A percentile compares a stretch with the other conserved stretches of the same genome.
These are phyloP conservation scores for Probosciger aterrimus DNA, from an alignment of 2,113 vertebrate genomes.

Conservation along the genomic window DNA sequence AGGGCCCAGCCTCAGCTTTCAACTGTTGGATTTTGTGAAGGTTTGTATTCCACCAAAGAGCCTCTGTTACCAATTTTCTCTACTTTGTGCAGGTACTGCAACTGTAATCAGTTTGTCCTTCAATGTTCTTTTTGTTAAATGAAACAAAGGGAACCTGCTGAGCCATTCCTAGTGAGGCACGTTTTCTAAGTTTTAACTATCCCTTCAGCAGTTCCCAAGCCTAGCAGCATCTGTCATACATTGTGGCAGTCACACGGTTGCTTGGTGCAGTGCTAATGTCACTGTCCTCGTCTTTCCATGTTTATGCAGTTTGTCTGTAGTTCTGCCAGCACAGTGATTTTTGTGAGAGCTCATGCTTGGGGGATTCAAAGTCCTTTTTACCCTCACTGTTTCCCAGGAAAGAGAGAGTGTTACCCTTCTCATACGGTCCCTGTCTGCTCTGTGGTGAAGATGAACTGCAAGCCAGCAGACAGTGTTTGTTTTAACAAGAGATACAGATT, in stretches of 20 bases:
- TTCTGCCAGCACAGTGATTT: background rate
- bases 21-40: background rate
- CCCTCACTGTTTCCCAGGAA: background rate
- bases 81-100: background rate
- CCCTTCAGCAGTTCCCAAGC: background rate
- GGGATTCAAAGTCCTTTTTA: background rate
- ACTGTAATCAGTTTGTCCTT: background rate
- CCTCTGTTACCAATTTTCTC: background rate
- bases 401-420: background rate
- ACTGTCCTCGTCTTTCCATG: background rate
- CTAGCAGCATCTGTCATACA: background rate
- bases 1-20: background rate
- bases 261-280: background rate
- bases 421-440: background rate
- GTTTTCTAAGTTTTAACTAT: background rate
- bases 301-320: background rate
- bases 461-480: background rate
- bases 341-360: background rate
- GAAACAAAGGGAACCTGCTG: background rate
- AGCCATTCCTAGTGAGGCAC: background rate
- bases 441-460: background rate
- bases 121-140: background rate
- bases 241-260: fast-evolving
- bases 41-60: background rate
- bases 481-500: background rate